These are phyloP conservation scores for Littorina saxatilis DNA, from an alignment of 1,140 invertebrate species.

Conservation along the genomic window DNA sequence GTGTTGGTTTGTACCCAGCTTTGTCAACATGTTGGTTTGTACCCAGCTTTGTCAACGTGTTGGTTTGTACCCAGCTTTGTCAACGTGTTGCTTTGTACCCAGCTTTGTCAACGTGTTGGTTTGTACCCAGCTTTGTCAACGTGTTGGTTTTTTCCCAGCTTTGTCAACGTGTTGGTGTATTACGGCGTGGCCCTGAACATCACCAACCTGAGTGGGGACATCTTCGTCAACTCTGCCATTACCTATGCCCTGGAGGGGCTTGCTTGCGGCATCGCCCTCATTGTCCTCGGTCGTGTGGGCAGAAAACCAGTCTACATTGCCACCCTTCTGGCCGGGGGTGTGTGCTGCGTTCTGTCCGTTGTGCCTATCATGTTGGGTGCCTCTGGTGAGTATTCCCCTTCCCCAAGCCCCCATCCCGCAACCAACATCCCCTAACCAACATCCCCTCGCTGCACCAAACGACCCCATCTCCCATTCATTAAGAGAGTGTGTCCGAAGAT, in stretches of 20 bases:
- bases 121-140: too few species aligned
- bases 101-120: too few species aligned
- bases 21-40: too few species aligned
- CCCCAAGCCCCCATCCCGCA: too few species aligned
- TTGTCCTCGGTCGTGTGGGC: constrained; percentile 49
- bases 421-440: too few species aligned
- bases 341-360: constrained; percentile 44
- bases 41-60: too few species aligned
- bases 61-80: too few species aligned
- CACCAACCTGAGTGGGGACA: constrained; percentile 50
- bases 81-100: too few species aligned
- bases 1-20: too few species aligned
- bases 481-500: not conserved
- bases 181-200: constrained; percentile 80
- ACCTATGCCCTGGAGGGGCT: constrained; percentile 85
- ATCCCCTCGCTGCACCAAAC: not conserved
- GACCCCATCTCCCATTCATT: not conserved
- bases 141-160: too few species aligned
- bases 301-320: constrained; percentile 48
- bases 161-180: too few species aligned
- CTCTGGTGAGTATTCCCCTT: constrained; percentile 35
- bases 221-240: constrained; percentile 63
- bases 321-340: constrained; percentile 44
- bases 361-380: constrained; percentile 43
- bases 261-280: constrained; percentile 68